Percentiles rank a stretch among this genome's conserved stretches.
phyloP scores from a whole-genome alignment of 2,797 vertebrate genomes.

The Tenualosa ilisha region DNA sequence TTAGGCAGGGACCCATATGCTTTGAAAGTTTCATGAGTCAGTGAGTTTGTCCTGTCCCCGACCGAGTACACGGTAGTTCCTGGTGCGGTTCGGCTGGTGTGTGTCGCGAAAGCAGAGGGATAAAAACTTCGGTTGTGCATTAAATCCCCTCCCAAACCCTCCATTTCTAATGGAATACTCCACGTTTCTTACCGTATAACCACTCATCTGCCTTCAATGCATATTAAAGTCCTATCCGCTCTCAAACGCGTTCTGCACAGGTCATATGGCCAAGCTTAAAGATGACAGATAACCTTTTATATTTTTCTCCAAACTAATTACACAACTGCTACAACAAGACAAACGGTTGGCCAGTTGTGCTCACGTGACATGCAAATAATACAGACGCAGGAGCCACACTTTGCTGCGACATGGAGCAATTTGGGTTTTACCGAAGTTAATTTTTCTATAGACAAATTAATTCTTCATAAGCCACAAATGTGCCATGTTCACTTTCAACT shows the following conservation, averaged over 20 bases:
- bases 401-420: not conserved
- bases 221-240: constrained; percentile 22
- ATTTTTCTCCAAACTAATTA: constrained; percentile 56
- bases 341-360: constrained; percentile 53
- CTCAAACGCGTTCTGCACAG: not conserved
- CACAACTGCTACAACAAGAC: constrained; percentile 45
- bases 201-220: constrained; percentile 34
- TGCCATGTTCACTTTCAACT: not conserved
- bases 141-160: constrained; percentile 70
- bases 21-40: constrained; percentile 44
- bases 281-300: constrained; percentile 55
- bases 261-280: constrained; percentile 34
- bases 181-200: not conserved
- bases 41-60: constrained; percentile 56
- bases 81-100: constrained; percentile 57
- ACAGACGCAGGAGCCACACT: constrained; percentile 7
- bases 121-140: constrained; percentile 57
- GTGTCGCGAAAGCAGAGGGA: constrained; percentile 60
- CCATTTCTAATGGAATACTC: constrained; percentile 62
- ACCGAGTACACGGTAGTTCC: constrained; percentile 61
- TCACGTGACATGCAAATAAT: constrained; percentile 62
- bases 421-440: not conserved
- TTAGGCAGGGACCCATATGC: constrained; percentile 53
- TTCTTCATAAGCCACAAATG: not conserved
- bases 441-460: not conserved